These are phyloP conservation scores for Polietes domitor DNA, from an alignment of 2,888 invertebrate species.

Conservation along the genomic window DNA sequence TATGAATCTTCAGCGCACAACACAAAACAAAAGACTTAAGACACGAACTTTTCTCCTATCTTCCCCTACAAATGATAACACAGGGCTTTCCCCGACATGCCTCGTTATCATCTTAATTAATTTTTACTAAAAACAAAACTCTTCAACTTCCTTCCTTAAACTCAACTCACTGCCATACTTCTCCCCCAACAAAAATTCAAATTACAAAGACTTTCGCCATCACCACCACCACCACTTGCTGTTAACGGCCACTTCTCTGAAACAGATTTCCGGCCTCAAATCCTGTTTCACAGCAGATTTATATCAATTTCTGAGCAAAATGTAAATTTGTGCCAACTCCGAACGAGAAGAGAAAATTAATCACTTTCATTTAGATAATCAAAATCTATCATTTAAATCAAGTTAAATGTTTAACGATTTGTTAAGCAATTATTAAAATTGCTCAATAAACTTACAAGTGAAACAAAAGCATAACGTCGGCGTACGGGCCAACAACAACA, in stretches of 20 bases:
- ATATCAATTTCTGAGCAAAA: not conserved
- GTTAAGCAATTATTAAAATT: conserved; percentile 66
- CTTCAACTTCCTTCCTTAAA: not conserved
- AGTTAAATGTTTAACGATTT: conserved; percentile 65
- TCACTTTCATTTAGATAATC: conserved; percentile 64
- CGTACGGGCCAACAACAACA: not conserved
- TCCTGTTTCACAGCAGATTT: conserved; percentile 30
- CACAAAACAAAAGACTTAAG: conserved; percentile 24
- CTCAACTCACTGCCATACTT: not conserved
- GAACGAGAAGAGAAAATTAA: conserved; percentile 34
- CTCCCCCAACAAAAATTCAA: not conserved
- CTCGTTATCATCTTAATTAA: no score
- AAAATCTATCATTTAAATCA: conserved; percentile 64
- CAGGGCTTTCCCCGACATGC: no score
- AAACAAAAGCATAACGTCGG: not conserved
- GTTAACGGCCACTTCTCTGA: not conserved
- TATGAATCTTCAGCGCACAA: no score
- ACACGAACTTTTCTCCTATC: not conserved
- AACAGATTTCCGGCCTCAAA: conserved; percentile 27
- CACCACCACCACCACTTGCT: not conserved
- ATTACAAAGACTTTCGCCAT: not conserved
- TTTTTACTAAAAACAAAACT: not conserved
- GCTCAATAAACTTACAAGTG: conserved; percentile 63
- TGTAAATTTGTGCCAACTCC: conserved; percentile 13
- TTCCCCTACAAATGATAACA: no score